Percentiles rank a stretch among this genome's conserved stretches.
These are phyloP conservation scores for Dugesia japonica DNA, from an alignment of 2,888 invertebrate genomes.

Conservation along the genomic window DNA sequence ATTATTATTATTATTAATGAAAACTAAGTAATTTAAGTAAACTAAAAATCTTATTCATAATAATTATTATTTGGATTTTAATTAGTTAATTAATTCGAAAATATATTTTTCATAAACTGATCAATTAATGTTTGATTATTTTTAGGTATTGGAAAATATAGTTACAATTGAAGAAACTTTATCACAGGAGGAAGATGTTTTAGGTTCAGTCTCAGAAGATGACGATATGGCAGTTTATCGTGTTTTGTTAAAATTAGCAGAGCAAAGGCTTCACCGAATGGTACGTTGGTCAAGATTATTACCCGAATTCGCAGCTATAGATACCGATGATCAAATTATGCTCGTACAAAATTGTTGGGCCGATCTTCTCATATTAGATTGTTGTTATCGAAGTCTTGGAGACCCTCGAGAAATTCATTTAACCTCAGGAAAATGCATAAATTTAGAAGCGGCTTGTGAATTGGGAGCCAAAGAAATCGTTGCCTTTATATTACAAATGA, in stretches of 20 bases:
- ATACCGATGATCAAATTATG: slow-evolving; percentile 91
- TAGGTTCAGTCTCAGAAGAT: slow-evolving; percentile 38
- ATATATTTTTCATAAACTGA: too few relatives aligned
- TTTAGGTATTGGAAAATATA: slow-evolving; percentile 26
- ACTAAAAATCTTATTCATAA: too few relatives aligned
- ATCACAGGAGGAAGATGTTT: slow-evolving; percentile 38
- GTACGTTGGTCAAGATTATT: slow-evolving; percentile 95
- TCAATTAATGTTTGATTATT: too few relatives aligned
- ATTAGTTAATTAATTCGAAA: too few relatives aligned
- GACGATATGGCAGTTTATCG: slow-evolving; percentile 37
- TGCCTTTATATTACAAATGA: slow-evolving; percentile 79
- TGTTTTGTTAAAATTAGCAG: slow-evolving; percentile 54
- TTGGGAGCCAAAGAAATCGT: slow-evolving; percentile 65
- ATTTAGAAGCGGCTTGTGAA: slow-evolving; percentile 53
- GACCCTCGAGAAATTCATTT: slow-evolving; percentile 63
- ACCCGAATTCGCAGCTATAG: slow-evolving; percentile 84
- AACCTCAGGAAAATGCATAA: slow-evolving; percentile 53
- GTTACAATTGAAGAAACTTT: slow-evolving; percentile 38
- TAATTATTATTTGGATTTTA: too few relatives aligned
- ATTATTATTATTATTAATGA: too few relatives aligned
- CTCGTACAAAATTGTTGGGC: slow-evolving; percentile 93
- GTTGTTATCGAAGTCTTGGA: slow-evolving; percentile 66
- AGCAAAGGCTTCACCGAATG: slow-evolving; percentile 82
- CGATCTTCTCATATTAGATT: slow-evolving; percentile 45
- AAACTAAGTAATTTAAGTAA: too few relatives aligned